phyloP scores from a whole-genome alignment of 2,888 invertebrate species.

The Campoplex nolae region DNA sequence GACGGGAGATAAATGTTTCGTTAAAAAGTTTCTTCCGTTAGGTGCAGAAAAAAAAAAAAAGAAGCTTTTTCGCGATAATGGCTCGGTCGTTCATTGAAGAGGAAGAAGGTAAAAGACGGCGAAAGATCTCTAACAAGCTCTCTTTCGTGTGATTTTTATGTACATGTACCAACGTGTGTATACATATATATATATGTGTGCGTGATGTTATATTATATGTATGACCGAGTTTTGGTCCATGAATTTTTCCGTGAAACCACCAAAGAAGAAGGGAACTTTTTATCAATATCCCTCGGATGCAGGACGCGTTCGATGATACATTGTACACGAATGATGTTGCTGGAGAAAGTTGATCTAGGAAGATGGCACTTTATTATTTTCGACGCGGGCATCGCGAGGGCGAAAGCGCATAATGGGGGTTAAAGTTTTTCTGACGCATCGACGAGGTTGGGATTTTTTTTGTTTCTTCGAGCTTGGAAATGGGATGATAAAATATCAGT shows the following conservation, averaged over 20 bases:
- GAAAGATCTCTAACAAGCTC: constrained; percentile 18
- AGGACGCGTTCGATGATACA: not conserved
- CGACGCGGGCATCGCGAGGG: too few species aligned
- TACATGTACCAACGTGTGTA: not conserved
- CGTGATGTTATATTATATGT: not conserved
- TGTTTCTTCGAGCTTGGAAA: constrained; percentile 66
- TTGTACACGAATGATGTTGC: constrained; percentile 3
- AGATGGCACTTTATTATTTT: constrained; percentile 18
- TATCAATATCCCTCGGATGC: not conserved
- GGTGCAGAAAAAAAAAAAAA: constrained; percentile 28
- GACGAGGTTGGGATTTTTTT: too few species aligned
- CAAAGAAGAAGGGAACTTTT: not conserved
- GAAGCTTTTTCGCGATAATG: constrained; percentile 39
- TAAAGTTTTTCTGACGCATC: too few species aligned
- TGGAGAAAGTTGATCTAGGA: constrained; percentile 33
- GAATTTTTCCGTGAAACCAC: constrained; percentile 22
- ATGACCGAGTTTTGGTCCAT: constrained; percentile 22
- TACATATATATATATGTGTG: not conserved
- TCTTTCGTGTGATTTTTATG: not conserved
- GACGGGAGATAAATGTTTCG: constrained; percentile 45
- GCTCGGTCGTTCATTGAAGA: constrained; percentile 28
- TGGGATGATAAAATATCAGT: constrained; percentile 50
- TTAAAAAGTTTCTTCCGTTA: constrained; percentile 34
- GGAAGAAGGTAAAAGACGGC: constrained; percentile 6
- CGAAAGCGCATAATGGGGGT: too few species aligned